These are phyloP conservation scores for Lepidotrigona ventralis DNA, from an alignment of 1,140 invertebrate species.

Conservation along the genomic window DNA sequence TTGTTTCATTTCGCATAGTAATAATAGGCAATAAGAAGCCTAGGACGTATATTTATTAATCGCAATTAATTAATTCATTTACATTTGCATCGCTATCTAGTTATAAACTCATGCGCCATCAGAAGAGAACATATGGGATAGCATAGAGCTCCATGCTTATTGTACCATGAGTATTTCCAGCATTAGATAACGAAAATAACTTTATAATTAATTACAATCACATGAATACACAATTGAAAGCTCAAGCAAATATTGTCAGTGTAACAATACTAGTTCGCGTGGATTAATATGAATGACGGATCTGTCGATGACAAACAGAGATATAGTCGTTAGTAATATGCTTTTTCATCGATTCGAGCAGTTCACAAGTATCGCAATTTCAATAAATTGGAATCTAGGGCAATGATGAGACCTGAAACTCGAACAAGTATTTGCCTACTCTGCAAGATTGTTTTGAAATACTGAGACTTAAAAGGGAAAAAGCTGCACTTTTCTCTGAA, in stretches of 20 bases:
- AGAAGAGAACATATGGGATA: too few relatives aligned
- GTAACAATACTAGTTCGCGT: background rate
- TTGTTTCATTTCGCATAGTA: background rate
- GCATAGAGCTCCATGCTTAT: background rate
- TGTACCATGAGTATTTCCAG: background rate
- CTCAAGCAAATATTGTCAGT: background rate
- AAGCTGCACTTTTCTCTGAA: background rate
- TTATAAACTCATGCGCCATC: conserved; percentile 3
- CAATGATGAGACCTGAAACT: background rate
- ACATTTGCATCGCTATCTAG: conserved; percentile 4
- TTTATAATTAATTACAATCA: background rate
- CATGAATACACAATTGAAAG: background rate
- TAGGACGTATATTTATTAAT: background rate
- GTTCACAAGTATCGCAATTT: background rate
- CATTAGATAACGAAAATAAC: background rate
- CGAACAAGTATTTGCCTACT: background rate
- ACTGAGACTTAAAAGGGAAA: background rate
- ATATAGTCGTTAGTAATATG: background rate
- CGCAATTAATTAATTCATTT: conserved; percentile 19
- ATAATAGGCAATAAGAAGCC: background rate
- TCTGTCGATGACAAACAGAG: background rate
- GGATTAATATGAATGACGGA: background rate
- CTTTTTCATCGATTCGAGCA: background rate
- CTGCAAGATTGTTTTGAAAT: background rate
- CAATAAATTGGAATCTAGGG: background rate